Base-by-base conservation (phyloP, 2,113 vertebrate genomes). In the Oophaga pumilio region DNA sequence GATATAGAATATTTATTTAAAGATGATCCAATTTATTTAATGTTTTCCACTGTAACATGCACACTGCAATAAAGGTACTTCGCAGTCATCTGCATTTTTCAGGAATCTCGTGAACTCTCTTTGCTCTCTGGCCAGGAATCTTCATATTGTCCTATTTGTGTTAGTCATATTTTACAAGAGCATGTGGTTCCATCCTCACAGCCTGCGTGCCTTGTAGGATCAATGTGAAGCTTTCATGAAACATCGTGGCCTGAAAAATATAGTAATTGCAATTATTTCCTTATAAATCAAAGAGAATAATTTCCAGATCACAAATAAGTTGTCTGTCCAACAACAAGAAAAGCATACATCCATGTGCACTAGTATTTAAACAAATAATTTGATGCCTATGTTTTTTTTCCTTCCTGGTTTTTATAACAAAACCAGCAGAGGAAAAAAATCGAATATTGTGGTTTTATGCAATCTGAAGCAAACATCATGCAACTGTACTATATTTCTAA, bases 191-290 rank as follows among this genome's bases (percentile, higher is more conserved):
- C 43, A 66, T 86, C 73, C n/a, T 62, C 24, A 64, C 8, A 64
- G 73, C 20, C 52, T 26, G 33, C 49, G 13, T 86, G 68, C 50
- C 68, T 74, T 74, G 8, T 43, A 57, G 59, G 20, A 73, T 85
- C 69, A 74, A 85, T 74, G 74, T 66, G 57, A 66, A 66, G 73
- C 28, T 28, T 64, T 66, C 26, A 76, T 66, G 13, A 86, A 86
- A 52, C 60, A 22, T 49, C 28, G 59, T 86, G 59, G 22, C 22
- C 66, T 62, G 24, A 66, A 66, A 77, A 86, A 66, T 15, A 78
- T 28, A 50, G 53, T 77, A 15, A 86, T 86, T 76, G 52, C 24
- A 86, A 52, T 49, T 64, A 86, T 86, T 86, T 50, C 59, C n/a
- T 86, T 86, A 62, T 52, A 77, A 33, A 78, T 86, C 59, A 66